Evolutionary conservation across 2,797 vertebrate genomes (phyloP).

Genomic region (Microctenopoma lineatum): DNA sequence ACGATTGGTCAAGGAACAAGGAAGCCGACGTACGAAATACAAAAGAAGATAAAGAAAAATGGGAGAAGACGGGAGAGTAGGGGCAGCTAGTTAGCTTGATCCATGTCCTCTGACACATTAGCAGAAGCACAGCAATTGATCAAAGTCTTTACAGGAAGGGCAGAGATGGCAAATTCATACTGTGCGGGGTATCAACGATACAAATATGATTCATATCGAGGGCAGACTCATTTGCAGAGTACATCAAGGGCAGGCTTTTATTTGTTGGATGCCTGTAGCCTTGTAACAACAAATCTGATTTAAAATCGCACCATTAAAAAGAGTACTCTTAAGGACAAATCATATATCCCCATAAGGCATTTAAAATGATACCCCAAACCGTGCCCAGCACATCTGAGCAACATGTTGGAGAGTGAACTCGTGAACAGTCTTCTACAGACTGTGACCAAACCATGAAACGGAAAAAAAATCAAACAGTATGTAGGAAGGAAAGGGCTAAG

Average conservation of each 20-base stretch:
- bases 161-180: conserved; percentile 50
- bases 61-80: conserved; percentile 30
- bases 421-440: not conserved
- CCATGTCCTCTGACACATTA: conserved; percentile 61
- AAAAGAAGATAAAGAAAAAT: conserved; percentile 48
- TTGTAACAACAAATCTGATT: conserved; percentile 37
- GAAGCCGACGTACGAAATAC: conserved; percentile 62
- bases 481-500: not conserved
- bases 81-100: conserved; percentile 53
- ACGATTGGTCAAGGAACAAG: conserved; percentile 75
- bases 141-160: conserved; percentile 47
- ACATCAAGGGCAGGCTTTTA: conserved; percentile 32
- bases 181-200: conserved; percentile 37
- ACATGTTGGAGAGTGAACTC: conserved; percentile 27
- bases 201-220: conserved; percentile 44
- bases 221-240: conserved; percentile 20
- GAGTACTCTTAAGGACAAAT: conserved; percentile 8
- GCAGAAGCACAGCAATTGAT: conserved; percentile 47
- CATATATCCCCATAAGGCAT: conserved; percentile 6
- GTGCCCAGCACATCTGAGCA: conserved; percentile 24
- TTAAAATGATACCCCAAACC: conserved; percentile 37
- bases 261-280: conserved; percentile 32
- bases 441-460: conserved; percentile 13
- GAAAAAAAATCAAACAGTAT: conserved; percentile 16
- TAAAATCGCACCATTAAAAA: conserved; percentile 21